These are phyloP conservation scores for Danio albolineatus DNA, from an alignment of 2,797 vertebrate genomes.

Conservation along the genomic window DNA sequence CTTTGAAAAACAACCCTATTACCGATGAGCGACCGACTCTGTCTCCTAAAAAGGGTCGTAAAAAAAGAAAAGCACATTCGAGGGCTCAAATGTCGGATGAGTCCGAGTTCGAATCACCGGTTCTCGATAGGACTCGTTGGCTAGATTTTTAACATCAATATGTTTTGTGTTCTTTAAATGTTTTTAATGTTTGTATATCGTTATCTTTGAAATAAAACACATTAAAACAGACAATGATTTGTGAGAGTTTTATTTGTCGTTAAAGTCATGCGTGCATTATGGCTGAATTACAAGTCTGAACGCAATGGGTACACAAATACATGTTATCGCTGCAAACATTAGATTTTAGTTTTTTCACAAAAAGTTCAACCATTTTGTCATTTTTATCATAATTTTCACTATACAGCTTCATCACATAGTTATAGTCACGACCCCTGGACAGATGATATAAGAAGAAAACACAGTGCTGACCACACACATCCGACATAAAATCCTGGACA, in stretches of 20 bases:
- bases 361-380: too few relatives aligned
- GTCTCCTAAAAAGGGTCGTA: not conserved
- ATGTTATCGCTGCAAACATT: too few relatives aligned
- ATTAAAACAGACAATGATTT: not conserved
- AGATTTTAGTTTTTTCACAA: too few relatives aligned
- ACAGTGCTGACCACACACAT: not conserved
- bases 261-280: too few relatives aligned
- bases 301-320: too few relatives aligned
- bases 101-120: not conserved
- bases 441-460: too few relatives aligned
- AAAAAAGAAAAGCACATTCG: not conserved
- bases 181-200: not conserved
- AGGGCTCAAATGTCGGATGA: too few relatives aligned
- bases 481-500: not conserved
- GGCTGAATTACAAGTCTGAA: too few relatives aligned
- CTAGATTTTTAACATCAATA: not conserved
- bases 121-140: not conserved
- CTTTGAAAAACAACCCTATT: not conserved
- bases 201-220: not conserved
- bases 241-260: not conserved
- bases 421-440: too few relatives aligned
- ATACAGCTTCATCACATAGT: too few relatives aligned
- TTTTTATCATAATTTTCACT: too few relatives aligned
- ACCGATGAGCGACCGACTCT: rapidly evolving
- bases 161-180: not conserved